Conservation (phyloP, 2,797 vertebrate genomes). For the Morus bassanus region DNA sequence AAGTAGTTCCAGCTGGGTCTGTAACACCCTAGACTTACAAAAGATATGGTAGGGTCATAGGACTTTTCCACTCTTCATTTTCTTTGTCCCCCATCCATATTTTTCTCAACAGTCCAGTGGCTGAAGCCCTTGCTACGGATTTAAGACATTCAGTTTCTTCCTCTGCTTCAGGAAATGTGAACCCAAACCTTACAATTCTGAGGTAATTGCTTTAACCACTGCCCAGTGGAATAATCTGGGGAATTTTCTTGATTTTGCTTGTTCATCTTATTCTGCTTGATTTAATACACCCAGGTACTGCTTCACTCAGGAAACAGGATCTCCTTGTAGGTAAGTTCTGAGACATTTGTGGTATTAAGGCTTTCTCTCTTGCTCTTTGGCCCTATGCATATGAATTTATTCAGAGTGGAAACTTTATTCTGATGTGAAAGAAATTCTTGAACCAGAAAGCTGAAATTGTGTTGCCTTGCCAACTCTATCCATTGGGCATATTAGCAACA, state of each 20-base stretch:
- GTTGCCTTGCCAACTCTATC: background rate
- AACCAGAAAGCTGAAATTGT: background rate
- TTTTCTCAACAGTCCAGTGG: background rate
- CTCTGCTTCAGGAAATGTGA: background rate
- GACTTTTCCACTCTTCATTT: background rate
- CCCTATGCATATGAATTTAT: background rate
- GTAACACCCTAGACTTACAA: background rate
- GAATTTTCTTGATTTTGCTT: background rate
- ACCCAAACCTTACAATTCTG: background rate
- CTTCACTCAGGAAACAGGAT: background rate
- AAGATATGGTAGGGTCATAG: background rate
- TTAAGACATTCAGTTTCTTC: background rate
- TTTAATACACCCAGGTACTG: background rate
- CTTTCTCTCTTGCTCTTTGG: background rate
- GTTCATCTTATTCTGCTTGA: background rate
- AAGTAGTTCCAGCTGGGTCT: background rate
- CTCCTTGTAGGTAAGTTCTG: background rate
- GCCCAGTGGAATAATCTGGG: background rate
- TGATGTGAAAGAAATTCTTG: background rate
- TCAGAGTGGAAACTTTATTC: background rate
- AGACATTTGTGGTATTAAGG: background rate
- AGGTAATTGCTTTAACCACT: background rate
- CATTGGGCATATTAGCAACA: background rate
- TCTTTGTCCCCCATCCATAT: background rate
- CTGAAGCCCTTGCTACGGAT: background rate